Conservation (phyloP, 2,888 invertebrate genomes). For the Melikaiella ostensackeni region DNA sequence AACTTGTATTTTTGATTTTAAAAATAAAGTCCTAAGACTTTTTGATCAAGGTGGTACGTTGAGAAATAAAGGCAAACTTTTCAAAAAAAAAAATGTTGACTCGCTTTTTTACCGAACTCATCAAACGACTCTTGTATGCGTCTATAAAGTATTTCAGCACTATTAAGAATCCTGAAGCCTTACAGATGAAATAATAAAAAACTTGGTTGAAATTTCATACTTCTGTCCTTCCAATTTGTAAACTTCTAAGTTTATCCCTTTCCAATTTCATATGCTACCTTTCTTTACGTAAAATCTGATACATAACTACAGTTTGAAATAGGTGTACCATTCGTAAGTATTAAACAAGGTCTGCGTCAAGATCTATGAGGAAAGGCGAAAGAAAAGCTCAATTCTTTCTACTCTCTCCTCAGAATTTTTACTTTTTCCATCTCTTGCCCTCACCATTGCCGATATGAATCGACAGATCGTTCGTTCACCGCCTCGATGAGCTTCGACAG, state of each 20-base stretch:
- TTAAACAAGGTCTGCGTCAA: not conserved
- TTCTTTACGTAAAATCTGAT: not conserved
- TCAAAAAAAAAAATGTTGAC: too few species aligned
- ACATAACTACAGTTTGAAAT: not conserved
- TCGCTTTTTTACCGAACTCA: too few species aligned
- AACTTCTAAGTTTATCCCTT: too few species aligned
- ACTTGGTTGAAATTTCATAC: not conserved
- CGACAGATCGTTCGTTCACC: conserved; percentile 35
- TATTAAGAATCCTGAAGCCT: too few species aligned
- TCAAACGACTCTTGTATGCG: too few species aligned
- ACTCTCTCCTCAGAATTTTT: not conserved
- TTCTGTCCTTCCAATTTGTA: too few species aligned
- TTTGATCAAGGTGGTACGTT: too few species aligned
- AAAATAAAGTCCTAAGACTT: too few species aligned
- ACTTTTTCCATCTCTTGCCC: not conserved
- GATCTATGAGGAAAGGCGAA: not conserved
- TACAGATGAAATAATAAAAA: too few species aligned
- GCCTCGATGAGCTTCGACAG: conserved; percentile 29
- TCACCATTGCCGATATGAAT: conserved; percentile 12
- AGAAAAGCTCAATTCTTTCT: conserved; percentile 1
- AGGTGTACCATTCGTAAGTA: not conserved
- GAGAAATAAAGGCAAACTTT: too few species aligned
- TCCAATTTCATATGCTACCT: too few species aligned
- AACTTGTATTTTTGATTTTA: too few species aligned
- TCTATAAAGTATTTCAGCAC: not conserved